phyloP scores from a whole-genome alignment of 2,113 vertebrate genomes.

The Eurystomus gularis region DNA sequence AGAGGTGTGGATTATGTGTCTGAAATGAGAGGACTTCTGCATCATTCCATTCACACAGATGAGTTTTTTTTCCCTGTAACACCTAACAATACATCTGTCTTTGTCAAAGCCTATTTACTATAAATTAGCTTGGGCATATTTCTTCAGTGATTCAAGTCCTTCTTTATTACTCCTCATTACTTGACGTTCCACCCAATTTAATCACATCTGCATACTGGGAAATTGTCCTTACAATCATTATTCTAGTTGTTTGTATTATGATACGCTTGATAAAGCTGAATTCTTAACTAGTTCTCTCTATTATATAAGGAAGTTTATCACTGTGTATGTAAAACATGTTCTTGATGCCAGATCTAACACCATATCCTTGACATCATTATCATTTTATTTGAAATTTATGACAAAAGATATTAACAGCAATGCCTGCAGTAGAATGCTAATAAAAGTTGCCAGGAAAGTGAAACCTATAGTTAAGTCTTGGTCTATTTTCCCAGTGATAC shows the following conservation, averaged over 20 bases:
- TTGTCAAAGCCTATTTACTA: conserved; percentile 55
- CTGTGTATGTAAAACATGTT: neutral
- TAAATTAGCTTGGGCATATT: conserved; percentile 53
- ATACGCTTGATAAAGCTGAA: conserved; percentile 55
- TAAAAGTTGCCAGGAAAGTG: neutral
- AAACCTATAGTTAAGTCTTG: neutral
- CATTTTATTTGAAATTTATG: conserved; percentile 27
- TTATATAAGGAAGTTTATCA: conserved; percentile 42
- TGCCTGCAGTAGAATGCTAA: neutral
- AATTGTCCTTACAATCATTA: conserved; percentile 69
- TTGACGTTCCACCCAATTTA: conserved; percentile 75
- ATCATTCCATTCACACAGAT: neutral
- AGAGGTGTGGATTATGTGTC: neutral
- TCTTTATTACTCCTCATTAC: conserved; percentile 73
- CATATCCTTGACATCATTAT: conserved; percentile 48
- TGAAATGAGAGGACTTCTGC: neutral
- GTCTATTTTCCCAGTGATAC: neutral
- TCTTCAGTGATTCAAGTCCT: conserved; percentile 56
- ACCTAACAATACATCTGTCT: neutral
- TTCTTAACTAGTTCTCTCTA: conserved; percentile 36
- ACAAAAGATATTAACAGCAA: neutral
- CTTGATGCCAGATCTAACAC: conserved; percentile 44
- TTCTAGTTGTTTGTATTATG: conserved; percentile 54
- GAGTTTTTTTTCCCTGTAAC: neutral
- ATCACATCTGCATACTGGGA: conserved; percentile 69